phyloP scores from a whole-genome alignment of 1,140 invertebrate genomes.

The Zaprionus ghesquierei region DNA sequence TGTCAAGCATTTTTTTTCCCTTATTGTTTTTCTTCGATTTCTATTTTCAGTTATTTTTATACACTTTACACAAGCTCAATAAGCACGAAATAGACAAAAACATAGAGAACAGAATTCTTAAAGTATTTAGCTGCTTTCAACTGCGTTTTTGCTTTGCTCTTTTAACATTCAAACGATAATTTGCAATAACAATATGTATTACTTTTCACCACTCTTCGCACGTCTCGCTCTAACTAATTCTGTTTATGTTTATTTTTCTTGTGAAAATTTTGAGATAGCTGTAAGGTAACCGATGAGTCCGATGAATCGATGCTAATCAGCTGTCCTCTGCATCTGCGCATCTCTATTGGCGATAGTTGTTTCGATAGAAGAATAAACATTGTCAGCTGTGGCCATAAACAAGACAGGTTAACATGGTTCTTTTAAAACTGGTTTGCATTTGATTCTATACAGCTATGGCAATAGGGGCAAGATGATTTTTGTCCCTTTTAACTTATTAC shows the following conservation, averaged over 20 bases:
- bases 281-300: slow-evolving; percentile 20
- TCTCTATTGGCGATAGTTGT: slow-evolving; percentile 8
- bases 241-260: slow-evolving; percentile 51
- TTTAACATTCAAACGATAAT: slow-evolving; percentile 17
- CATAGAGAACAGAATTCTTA: neutral
- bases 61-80: slow-evolving; percentile 29
- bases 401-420: neutral
- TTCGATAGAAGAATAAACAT: slow-evolving; percentile 2
- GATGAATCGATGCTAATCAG: slow-evolving; percentile 41
- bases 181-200: slow-evolving; percentile 16
- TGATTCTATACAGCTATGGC: neutral
- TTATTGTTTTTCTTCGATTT: slow-evolving; percentile 15
- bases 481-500: neutral
- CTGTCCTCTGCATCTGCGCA: slow-evolving; percentile 3
- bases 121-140: neutral
- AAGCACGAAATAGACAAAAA: slow-evolving; percentile 16
- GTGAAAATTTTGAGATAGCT: slow-evolving; percentile 39
- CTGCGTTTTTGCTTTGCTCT: slow-evolving; percentile 1
- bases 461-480: neutral
- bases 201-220: slow-evolving; percentile 20
- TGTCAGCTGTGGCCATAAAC: slow-evolving; percentile 14
- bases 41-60: slow-evolving; percentile 35
- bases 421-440: neutral
- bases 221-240: slow-evolving; percentile 40
- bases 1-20: slow-evolving; percentile 56